Evolutionary conservation across 2,113 vertebrate genomes (phyloP).

Genomic region (Dissostichus mawsoni): DNA sequence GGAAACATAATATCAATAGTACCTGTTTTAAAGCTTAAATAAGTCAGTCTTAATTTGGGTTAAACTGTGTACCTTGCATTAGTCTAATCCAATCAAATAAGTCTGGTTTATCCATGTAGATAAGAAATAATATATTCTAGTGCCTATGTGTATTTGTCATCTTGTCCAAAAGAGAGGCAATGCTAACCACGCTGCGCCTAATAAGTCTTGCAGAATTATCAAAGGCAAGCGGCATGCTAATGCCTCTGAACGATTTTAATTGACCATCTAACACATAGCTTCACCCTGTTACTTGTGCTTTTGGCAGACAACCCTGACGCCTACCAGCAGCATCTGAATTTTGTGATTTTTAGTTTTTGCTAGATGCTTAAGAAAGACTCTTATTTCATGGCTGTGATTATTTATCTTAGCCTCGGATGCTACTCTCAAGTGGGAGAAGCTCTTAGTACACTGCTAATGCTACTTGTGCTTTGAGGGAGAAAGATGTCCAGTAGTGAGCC

Average conservation of each 20-base stretch:
- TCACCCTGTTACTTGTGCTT: slow-evolving; percentile 62
- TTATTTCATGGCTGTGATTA: slow-evolving; percentile 58
- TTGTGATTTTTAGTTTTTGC: slow-evolving; percentile 50
- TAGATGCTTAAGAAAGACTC: slow-evolving; percentile 53
- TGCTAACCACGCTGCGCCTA: slow-evolving; percentile 15
- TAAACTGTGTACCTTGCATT: background rate
- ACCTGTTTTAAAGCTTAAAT: too few relatives aligned
- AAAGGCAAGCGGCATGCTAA: slow-evolving; percentile 45
- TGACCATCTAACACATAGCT: slow-evolving; percentile 56
- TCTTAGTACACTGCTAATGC: slow-evolving; percentile 44
- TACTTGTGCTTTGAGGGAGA: slow-evolving; percentile 51
- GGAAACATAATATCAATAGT: background rate
- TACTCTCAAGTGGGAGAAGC: slow-evolving; percentile 50
- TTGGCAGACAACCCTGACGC: slow-evolving; percentile 64
- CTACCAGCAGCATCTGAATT: slow-evolving; percentile 60
- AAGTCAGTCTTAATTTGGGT: too few relatives aligned
- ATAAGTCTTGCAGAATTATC: slow-evolving; percentile 47
- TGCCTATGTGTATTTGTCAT: slow-evolving; percentile 21
- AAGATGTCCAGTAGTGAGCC: slow-evolving; percentile 41
- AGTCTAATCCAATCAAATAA: background rate
- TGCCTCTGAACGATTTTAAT: slow-evolving; percentile 61
- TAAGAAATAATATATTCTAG: background rate
- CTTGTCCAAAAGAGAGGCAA: slow-evolving; percentile 26
- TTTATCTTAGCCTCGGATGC: slow-evolving; percentile 44
- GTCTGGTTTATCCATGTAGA: too few relatives aligned